These are phyloP conservation scores for Cataglyphis altisquamis DNA, from an alignment of 2,888 invertebrate species.

Conservation along the genomic window DNA sequence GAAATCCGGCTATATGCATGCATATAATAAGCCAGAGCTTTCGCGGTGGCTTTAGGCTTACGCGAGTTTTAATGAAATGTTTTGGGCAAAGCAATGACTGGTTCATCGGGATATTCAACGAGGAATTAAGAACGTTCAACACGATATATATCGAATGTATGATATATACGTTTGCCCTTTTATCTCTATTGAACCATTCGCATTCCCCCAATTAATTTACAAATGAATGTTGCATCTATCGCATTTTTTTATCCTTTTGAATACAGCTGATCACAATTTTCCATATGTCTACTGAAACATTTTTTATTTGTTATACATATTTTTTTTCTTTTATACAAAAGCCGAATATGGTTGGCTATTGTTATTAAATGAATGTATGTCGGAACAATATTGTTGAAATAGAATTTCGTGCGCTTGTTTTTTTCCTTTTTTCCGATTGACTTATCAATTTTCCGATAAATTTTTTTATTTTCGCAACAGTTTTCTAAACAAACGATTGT, in stretches of 20 bases:
- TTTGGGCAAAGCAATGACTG: conserved; percentile 3
- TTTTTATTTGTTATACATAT: conserved; percentile 5
- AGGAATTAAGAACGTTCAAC: conserved; percentile 20
- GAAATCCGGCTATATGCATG: conserved; percentile 43
- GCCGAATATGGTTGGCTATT: not conserved
- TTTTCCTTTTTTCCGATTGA: not conserved
- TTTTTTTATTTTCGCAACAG: not conserved
- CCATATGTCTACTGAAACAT: conserved; percentile 5
- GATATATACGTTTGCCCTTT: conserved; percentile 16
- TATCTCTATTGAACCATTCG: conserved; percentile 3
- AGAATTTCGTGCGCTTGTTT: not conserved
- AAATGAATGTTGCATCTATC: not conserved
- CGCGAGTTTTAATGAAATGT: conserved; percentile 41
- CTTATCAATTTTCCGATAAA: not conserved
- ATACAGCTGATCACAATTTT: not conserved
- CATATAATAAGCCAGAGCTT: conserved; percentile 51
- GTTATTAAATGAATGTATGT: not conserved
- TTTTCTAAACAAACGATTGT: not conserved
- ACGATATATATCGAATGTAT: not conserved
- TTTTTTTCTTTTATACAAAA: not conserved
- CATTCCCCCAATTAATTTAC: not conserved
- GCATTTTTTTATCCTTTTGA: not conserved
- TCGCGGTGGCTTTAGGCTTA: conserved; percentile 49
- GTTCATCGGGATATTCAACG: conserved; percentile 1
- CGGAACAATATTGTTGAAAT: conserved; percentile 12